phyloP scores from a whole-genome alignment of 92 coral and sea anemone genomes.

The Blastomussa wellsi region DNA sequence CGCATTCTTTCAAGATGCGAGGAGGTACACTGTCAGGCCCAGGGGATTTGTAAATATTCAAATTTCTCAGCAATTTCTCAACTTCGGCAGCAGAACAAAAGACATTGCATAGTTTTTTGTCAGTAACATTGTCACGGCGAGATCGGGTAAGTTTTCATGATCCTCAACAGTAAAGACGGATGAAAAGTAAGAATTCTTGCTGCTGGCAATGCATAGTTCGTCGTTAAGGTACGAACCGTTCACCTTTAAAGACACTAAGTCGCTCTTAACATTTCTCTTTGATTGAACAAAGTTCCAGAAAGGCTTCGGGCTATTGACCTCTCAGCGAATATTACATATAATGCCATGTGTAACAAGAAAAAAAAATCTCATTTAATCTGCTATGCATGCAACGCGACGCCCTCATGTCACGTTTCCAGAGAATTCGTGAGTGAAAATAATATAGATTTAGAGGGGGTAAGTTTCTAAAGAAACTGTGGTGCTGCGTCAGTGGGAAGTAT shows the following conservation, averaged over 20 bases:
- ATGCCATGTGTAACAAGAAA: too few species aligned
- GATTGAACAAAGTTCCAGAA: not conserved
- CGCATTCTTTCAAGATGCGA: constrained; percentile 21
- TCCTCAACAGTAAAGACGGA: not conserved
- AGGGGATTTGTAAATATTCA: constrained; percentile 18
- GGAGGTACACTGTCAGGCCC: constrained; percentile 39
- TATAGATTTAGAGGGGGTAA: too few species aligned
- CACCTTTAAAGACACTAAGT: not conserved
- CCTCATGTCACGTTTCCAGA: too few species aligned
- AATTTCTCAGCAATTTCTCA: not conserved
- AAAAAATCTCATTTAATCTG: too few species aligned
- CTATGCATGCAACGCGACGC: too few species aligned
- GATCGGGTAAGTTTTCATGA: not conserved
- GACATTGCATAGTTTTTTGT: not conserved
- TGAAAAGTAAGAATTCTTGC: not conserved
- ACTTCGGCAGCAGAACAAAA: not conserved
- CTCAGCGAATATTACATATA: too few species aligned
- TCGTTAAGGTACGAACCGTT: not conserved
- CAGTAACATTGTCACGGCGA: not conserved
- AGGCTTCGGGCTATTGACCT: too few species aligned
- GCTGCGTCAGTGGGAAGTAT: too few species aligned
- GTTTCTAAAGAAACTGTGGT: too few species aligned
- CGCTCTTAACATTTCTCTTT: not conserved
- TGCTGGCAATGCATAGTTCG: not conserved
- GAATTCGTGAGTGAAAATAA: too few species aligned